These are phyloP conservation scores for Fregata magnificens DNA, from an alignment of 2,113 vertebrate species.

Conservation along the genomic window DNA sequence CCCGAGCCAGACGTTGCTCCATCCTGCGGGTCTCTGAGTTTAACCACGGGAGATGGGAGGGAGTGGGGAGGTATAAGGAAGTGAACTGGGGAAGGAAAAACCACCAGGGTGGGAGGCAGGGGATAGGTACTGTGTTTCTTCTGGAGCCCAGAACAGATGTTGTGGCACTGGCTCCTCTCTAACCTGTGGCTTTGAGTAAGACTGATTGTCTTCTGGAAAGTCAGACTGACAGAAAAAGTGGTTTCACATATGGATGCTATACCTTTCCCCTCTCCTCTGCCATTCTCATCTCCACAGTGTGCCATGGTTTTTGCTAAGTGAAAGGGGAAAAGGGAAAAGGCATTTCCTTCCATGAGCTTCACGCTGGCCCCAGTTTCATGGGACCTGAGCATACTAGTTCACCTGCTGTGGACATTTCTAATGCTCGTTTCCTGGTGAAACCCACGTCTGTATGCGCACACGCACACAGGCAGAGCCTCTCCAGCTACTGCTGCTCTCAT, in stretches of 20 bases:
- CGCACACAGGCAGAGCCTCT: not conserved
- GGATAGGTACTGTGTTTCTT: not conserved
- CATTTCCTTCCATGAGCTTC: not conserved
- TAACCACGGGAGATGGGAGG: not conserved
- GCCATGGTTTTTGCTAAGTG: not conserved
- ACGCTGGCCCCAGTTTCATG: accelerated
- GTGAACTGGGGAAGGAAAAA: not conserved
- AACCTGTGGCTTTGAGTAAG: not conserved
- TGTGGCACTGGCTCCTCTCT: not conserved
- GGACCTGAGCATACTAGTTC: not conserved
- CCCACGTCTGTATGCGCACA: not conserved
- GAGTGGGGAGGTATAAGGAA: not conserved
- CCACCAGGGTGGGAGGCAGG: not conserved
- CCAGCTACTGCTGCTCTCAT: not conserved
- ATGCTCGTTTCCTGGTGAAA: not conserved
- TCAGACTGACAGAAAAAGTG: not conserved
- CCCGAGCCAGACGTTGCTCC: no score
- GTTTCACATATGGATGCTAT: not conserved
- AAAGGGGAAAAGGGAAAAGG: not conserved
- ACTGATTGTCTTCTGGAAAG: not conserved
- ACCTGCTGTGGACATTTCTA: not conserved
- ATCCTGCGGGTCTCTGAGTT: not conserved
- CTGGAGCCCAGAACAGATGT: not conserved
- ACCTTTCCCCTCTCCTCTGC: not conserved
- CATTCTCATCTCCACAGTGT: not conserved